These are phyloP conservation scores for Mylabris sibirica DNA, from an alignment of 2,888 invertebrate genomes.

Conservation along the genomic window DNA sequence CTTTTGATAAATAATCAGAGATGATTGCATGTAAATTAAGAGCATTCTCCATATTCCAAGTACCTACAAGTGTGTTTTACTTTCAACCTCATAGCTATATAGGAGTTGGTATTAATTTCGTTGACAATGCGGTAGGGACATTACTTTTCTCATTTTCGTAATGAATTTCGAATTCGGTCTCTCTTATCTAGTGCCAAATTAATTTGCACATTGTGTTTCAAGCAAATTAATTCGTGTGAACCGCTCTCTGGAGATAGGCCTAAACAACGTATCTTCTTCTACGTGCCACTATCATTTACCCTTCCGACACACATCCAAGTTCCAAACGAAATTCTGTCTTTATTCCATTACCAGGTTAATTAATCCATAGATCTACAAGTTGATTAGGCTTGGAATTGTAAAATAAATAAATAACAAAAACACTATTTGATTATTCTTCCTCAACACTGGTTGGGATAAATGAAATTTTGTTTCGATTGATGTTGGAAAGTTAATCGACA, in stretches of 20 bases:
- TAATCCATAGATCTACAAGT: neutral
- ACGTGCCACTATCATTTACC: no score
- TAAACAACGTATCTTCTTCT: slow-evolving; percentile 2
- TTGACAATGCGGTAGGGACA: neutral
- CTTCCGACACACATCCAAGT: no score
- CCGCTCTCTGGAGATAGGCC: neutral
- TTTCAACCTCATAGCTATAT: neutral
- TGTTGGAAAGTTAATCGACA: slow-evolving; percentile 25
- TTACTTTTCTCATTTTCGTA: neutral
- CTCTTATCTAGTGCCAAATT: slow-evolving; percentile 5
- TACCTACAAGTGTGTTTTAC: no score
- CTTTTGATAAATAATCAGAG: no score
- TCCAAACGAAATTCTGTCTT: neutral
- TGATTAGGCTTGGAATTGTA: neutral
- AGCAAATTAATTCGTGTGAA: slow-evolving; percentile 7
- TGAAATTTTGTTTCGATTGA: neutral
- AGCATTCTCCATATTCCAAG: no score
- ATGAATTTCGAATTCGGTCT: slow-evolving; percentile 9
- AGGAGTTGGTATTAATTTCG: neutral
- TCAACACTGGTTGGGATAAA: neutral
- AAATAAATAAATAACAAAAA: neutral
- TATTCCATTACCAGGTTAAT: neutral
- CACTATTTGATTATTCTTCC: neutral
- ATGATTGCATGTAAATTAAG: no score
- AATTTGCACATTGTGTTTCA: slow-evolving; percentile 12